Evolutionary conservation across 1,140 invertebrate genomes (phyloP).

Genomic region (Hypsibius dujardini): DNA sequence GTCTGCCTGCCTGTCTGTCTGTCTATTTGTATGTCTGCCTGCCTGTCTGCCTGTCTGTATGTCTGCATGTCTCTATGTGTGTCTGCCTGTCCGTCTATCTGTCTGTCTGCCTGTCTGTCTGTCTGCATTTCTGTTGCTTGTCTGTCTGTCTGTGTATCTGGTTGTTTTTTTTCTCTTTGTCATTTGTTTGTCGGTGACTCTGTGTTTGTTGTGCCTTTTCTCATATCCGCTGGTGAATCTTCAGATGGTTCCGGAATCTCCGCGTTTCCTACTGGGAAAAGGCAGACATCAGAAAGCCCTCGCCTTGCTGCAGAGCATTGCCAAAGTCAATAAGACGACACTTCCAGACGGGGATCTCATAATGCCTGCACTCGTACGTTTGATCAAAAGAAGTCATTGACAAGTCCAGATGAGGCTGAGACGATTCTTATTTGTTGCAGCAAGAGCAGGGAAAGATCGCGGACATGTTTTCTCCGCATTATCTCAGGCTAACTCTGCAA

Average conservation of each 20-base stretch:
- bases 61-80: too few species aligned
- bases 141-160: too few species aligned
- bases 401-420: too few species aligned
- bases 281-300: conserved; percentile 68
- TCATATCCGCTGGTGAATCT: too few species aligned
- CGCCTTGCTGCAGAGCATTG: conserved; percentile 60
- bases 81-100: too few species aligned
- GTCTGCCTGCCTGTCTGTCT: too few species aligned
- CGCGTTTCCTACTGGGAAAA: conserved; percentile 62
- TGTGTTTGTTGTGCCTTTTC: conserved; percentile 24
- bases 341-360: not conserved
- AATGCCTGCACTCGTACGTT: not conserved
- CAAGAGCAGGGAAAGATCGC: conserved; percentile 13
- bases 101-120: too few species aligned
- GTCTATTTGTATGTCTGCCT: too few species aligned
- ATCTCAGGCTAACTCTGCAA: not conserved
- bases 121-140: too few species aligned
- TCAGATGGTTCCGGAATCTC: conserved; percentile 82
- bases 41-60: too few species aligned
- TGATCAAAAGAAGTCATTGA: not conserved
- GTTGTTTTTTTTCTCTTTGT: too few species aligned
- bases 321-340: conserved; percentile 48
- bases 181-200: conserved; percentile 38
- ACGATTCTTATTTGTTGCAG: not conserved
- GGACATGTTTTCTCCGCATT: not conserved